Base-by-base conservation (phyloP, 2,888 invertebrate genomes). In the Cantharis rustica region DNA sequence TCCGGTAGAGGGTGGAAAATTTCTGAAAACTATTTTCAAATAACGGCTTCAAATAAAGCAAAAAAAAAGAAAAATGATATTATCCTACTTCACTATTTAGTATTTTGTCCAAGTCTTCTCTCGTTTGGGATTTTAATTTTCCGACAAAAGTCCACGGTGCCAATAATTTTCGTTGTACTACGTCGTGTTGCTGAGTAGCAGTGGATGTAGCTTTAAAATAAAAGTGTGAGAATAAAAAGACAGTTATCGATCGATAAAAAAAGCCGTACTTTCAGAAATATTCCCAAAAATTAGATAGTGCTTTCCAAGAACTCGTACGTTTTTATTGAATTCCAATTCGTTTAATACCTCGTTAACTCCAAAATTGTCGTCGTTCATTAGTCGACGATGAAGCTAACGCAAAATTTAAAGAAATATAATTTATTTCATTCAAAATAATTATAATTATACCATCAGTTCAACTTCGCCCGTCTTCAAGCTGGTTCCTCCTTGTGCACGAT, bases 401-500 rank as follows among this genome's bases (percentile, higher is more conserved):
- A 17, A 16, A 63, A 16, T 17, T 66, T 0, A 15, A 26, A 15
- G 1, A 16, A 15, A 9, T 13, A 23, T 1, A 1, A 23, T 23
- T 23, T 9, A 9, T 23, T 23, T 23, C 9, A 9, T 23, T 1
- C 7, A 23, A 23, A 23, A 23, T 23, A 23, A 23, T 23, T 23
- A 9, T 23, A 23, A 23, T 23, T 84, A n/a, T n/a, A 92, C 88
- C 96, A 96, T 96, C 0, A 96, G 82, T 87, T 97, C 96, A 1
- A 96, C 81, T 80, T 92, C 89, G 0, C 97, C 97, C 84, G 95
- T 92, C 0, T 88, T 84, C 17, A 96, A 85, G 68, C 96, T 96
- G 0, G 92, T 90, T 0, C 96, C 97, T 0, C 97, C 97, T 88
- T 96, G 93, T 0, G 96, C 91, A 70, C 96, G 90, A 86, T 97